Evolutionary conservation across 2,888 invertebrate genomes (phyloP), one percentile per base, ranked within the genome.

Genomic region (Barypeithes pellucidus): DNA sequence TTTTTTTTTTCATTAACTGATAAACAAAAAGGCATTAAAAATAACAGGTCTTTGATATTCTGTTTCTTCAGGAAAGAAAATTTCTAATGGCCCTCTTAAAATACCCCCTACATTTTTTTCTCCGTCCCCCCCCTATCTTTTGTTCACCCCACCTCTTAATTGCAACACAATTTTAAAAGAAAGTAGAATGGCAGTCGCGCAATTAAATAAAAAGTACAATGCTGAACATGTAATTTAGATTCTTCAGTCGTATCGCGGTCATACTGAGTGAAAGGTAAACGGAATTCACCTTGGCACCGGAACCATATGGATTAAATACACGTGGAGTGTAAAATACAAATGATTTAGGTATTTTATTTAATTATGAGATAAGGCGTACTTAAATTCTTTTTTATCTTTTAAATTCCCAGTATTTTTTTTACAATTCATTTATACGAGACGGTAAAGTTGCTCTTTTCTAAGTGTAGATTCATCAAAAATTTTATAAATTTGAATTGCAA

Each of bases 251-350:
- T 52, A 11, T 47, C 47, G 20, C 52, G 29, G 52, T 29, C 52
- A 29, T 52, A 11, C 5, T 9, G 8, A 29, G 29, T 52, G 52
- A 52, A 52, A 52, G 52, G 52, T 52, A 52, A 29, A 52, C 24
- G n/a, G 5, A n/a, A n/a, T 7, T 29, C 7, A n/a, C 8, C 12
- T 11, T 4, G 9, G 5, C 24, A 24, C 52, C 52, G 52, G 14
- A 29, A 52, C 24, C 52, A 52, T 52, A 52, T 52, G 24, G 29
- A 52, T 22, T 8, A 52, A 52, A 14, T 29, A 12, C 52, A 52
- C 52, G 29, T 52, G 52, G n/a, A 52, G 18, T 45, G 47, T 20
- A 12, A 50, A 22, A 2, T 12, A 8, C 4, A 2, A 1, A 47
- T 20, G 20, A 1, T 29, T 12, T 4, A 29, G 22, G 29, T 29